phyloP scores from a whole-genome alignment of 2,888 invertebrate species.

The Dolichomitus sp. region DNA sequence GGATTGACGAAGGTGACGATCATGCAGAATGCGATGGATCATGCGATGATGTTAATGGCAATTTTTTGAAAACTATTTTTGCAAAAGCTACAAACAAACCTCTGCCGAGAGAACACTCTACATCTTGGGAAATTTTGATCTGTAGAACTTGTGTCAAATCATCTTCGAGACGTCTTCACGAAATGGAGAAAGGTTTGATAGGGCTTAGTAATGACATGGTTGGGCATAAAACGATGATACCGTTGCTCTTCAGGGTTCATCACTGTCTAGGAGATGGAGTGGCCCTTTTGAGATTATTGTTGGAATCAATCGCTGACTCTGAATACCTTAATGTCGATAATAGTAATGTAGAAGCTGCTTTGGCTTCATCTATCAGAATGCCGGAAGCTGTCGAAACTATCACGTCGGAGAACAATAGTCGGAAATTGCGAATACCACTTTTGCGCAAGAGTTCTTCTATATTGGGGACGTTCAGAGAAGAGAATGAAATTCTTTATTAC shows the following conservation, averaged over 20 bases:
- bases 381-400: background rate
- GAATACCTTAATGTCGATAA: constrained; percentile 18
- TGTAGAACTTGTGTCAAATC: constrained; percentile 75
- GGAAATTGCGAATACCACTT: constrained; percentile 43
- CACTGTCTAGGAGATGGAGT: constrained; percentile 88
- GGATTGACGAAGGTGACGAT: constrained; percentile 84
- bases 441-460: constrained; percentile 50
- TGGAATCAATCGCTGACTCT: constrained; percentile 86
- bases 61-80: constrained; percentile 84
- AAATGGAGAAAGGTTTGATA: constrained; percentile 69
- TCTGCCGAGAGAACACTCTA: constrained; percentile 86
- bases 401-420: background rate
- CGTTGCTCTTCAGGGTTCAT: constrained; percentile 87
- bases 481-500: constrained; percentile 58
- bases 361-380: background rate
- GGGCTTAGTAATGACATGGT: background rate
- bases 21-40: constrained; percentile 73
- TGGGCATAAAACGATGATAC: constrained; percentile 77
- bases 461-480: constrained; percentile 39
- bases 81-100: constrained; percentile 84
- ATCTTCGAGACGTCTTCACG: constrained; percentile 67
- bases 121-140: constrained; percentile 87
- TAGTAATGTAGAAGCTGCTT: background rate
- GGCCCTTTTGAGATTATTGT: constrained; percentile 86
- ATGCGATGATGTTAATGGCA: constrained; percentile 75